These are phyloP conservation scores for Malurus melanocephalus DNA, from an alignment of 2,113 vertebrate species.

Conservation along the genomic window DNA sequence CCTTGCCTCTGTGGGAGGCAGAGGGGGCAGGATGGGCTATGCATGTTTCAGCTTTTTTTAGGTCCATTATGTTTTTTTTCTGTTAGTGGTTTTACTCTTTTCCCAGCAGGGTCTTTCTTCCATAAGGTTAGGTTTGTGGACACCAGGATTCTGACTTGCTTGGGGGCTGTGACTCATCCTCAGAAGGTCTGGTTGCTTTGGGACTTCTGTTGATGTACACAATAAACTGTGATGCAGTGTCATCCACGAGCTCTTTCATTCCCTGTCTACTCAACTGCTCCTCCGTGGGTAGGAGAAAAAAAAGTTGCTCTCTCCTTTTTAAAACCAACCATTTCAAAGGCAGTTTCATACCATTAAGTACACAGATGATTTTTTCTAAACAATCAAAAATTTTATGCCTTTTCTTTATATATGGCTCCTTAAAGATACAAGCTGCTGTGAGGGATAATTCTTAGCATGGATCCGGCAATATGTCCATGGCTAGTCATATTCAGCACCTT, in stretches of 20 bases:
- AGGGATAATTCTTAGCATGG: not conserved
- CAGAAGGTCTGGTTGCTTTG: conserved; percentile 57
- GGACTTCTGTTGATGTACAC: conserved; percentile 42
- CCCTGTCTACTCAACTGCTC: conserved; percentile 27
- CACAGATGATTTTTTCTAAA: not conserved
- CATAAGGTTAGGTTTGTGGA: conserved; percentile 53
- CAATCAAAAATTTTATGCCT: not conserved
- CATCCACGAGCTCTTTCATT: not conserved
- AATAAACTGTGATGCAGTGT: not conserved
- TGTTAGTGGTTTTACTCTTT: conserved; percentile 48
- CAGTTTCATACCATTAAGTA: not conserved
- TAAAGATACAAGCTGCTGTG: not conserved
- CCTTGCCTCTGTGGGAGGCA: not conserved
- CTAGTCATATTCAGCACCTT: not conserved
- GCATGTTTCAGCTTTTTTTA: conserved; percentile 31
- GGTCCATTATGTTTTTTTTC: not conserved
- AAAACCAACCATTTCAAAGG: not conserved
- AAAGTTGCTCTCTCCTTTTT: not conserved
- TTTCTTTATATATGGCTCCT: not conserved
- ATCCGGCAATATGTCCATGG: not conserved
- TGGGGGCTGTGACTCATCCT: conserved; percentile 68
- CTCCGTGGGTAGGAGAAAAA: not conserved
- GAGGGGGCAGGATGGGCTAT: conserved; percentile 15
- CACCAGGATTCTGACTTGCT: conserved; percentile 35
- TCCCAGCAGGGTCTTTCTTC: conserved; percentile 58